Conservation (phyloP, 1,140 invertebrate species). For the Trichomalopsis sarcophagae region DNA sequence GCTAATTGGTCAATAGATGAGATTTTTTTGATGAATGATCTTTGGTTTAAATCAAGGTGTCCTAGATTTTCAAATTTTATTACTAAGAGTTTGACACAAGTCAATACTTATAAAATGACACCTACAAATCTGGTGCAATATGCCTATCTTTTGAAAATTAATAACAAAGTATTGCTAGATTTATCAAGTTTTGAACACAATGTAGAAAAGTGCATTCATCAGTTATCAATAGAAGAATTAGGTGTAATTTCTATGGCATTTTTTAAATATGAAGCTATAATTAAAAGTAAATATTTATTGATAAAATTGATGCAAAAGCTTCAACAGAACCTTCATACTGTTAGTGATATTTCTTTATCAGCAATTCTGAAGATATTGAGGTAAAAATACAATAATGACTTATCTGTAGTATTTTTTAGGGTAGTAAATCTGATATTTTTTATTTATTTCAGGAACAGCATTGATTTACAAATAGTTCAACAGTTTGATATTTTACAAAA, state of each 20-base stretch:
- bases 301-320: conserved; percentile 69
- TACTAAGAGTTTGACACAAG: conserved; percentile 70
- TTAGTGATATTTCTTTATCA: conserved; percentile 74
- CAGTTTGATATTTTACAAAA: conserved; percentile 41
- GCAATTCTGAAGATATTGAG: conserved; percentile 77
- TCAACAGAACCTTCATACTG: conserved; percentile 62
- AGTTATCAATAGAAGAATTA: conserved; percentile 76
- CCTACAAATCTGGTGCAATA: conserved; percentile 75
- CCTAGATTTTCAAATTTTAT: conserved; percentile 69
- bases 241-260: conserved; percentile 78
- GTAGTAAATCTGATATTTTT: conserved; percentile 17
- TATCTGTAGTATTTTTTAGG: neutral
- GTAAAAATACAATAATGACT: conserved; percentile 53
- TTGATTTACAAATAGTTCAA: conserved; percentile 36
- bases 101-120: conserved; percentile 71
- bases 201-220: conserved; percentile 67
- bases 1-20: conserved; percentile 60
- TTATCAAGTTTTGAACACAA: conserved; percentile 77
- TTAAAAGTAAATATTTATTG: conserved; percentile 71
- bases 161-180: conserved; percentile 64
- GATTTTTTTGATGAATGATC: conserved; percentile 74
- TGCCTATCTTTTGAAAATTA: conserved; percentile 76
- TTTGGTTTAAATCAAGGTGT: conserved; percentile 72
- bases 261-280: conserved; percentile 77
- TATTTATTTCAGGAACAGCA: conserved; percentile 45